These are phyloP conservation scores for Cephus pulcher DNA, from an alignment of 2,888 invertebrate species.

Conservation along the genomic window DNA sequence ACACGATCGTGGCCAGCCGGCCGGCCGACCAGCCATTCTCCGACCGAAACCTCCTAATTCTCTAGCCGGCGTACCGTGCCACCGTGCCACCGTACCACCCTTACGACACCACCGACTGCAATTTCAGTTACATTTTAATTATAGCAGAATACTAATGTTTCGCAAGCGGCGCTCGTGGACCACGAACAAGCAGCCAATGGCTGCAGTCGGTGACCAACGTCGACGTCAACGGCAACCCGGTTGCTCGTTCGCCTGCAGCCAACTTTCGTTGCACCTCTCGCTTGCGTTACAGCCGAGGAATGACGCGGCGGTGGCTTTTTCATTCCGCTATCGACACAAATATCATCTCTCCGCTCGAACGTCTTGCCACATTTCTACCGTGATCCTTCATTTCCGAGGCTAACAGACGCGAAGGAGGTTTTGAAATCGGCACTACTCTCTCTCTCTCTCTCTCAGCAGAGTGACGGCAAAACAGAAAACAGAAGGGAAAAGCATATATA, in stretches of 20 bases:
- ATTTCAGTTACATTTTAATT: constrained; percentile 63
- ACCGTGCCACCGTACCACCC: constrained; percentile 7
- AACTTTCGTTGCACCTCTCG: constrained; percentile 27
- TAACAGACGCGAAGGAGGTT: too few relatives aligned
- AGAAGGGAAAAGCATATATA: too few relatives aligned
- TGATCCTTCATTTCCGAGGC: too few relatives aligned
- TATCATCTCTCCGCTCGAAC: constrained; percentile 27
- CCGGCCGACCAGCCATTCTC: constrained; percentile 4
- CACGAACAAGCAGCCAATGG: constrained; percentile 35
- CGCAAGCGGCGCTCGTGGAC: constrained; percentile 41
- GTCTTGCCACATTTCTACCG: not conserved
- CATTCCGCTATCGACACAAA: too few relatives aligned
- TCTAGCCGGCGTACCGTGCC: not conserved
- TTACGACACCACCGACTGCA: constrained; percentile 39
- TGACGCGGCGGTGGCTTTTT: too few relatives aligned
- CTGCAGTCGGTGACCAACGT: constrained; percentile 12
- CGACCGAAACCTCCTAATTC: constrained; percentile 10
- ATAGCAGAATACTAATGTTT: constrained; percentile 61
- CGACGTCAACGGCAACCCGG: not conserved
- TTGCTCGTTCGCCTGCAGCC: too few relatives aligned
- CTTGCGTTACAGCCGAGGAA: constrained; percentile 26
- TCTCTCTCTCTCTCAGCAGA: too few relatives aligned
- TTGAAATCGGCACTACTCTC: too few relatives aligned
- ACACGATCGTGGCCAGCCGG: too few relatives aligned
- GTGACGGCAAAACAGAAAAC: too few relatives aligned